phyloP scores from a whole-genome alignment of 2,113 vertebrate species.

The Numenius arquata region DNA sequence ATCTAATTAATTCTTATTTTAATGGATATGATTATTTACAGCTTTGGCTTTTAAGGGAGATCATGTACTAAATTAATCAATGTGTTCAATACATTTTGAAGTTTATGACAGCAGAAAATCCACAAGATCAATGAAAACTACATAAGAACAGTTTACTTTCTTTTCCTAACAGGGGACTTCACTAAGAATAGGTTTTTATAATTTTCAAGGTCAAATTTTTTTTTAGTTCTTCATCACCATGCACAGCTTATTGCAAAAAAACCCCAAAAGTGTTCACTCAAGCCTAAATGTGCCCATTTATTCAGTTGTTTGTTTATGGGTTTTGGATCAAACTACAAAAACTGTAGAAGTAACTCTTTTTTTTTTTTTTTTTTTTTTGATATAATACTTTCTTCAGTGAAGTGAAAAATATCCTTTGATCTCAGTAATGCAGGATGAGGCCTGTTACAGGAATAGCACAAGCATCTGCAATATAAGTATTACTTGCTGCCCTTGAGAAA shows the following conservation, averaged over 20 bases:
- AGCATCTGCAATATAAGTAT: neutral
- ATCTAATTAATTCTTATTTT: constrained; percentile 12
- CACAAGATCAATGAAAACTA: constrained; percentile 15
- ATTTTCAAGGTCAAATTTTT: neutral
- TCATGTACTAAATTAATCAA: constrained; percentile 13
- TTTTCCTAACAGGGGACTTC: neutral
- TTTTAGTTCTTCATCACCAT: neutral
- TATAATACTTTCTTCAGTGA: neutral
- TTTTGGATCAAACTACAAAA: neutral
- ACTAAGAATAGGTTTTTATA: neutral
- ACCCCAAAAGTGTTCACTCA: neutral
- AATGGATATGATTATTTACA: constrained; percentile 34
- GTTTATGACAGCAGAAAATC: neutral
- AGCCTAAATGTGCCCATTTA: neutral
- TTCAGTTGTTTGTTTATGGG: neutral
- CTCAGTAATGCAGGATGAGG: neutral
- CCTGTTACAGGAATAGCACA: neutral
- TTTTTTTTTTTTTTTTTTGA: neutral
- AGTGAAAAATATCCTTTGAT: constrained; percentile 4
- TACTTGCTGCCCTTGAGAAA: constrained; percentile 5
- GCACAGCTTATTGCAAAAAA: neutral
- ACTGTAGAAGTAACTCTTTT: neutral
- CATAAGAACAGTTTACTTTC: neutral
- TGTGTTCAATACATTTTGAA: neutral
- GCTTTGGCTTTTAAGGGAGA: constrained; percentile 12